Base-by-base conservation (phyloP, 2,888 invertebrate species). In the Cantharis flavilabris region DNA sequence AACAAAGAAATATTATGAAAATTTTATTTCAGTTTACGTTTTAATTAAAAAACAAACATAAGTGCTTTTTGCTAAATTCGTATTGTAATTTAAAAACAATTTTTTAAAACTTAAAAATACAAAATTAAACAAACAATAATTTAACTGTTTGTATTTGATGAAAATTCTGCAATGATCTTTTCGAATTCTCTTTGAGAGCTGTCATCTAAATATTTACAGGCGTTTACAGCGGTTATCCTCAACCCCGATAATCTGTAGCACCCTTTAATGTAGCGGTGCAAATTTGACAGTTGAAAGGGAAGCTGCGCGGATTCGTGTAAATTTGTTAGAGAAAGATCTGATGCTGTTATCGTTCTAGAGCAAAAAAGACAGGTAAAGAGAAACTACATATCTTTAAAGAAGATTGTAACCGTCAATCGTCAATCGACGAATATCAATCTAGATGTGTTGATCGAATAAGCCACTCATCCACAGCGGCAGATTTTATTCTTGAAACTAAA, bases 401-500 rank as follows among this genome's bases (percentile, higher is more conserved):
- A 69, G 67, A 78, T 65, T 70, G 71, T 72, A 80, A 65, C 74
- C 78, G 81, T 80, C 81, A 81, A 81, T 81, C 79, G 76, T 78
- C 81, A 76, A 80, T 80, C 79, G 77, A 65, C 79, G 78, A 80
- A 81, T 81, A 80, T 81, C 81, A 81, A 81, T 81, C 81, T 81
- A 77, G 79, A 80, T 73, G 77, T 76, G 70, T 79, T 79, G 81
- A 81, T 81, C 79, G 76, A 79, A 80, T 80, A 74, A 80, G 73
- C 73, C 74, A 78, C 79, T 79, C 81, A 80, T 80, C 81, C 79
- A 80, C 79, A 14, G 76, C 63, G 80, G 77, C 30, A 70, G 76
- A 78, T 72, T 70, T 64, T 62, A 72, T 81, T 80, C 81, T 77
- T 80, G 76, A 76, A 78, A 74, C 74, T 33, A 75, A 65, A 70